Evolutionary conservation across 2,888 invertebrate species (phyloP), one percentile per base, ranked within the genome.

Genomic region (Tetragnatha montana): DNA sequence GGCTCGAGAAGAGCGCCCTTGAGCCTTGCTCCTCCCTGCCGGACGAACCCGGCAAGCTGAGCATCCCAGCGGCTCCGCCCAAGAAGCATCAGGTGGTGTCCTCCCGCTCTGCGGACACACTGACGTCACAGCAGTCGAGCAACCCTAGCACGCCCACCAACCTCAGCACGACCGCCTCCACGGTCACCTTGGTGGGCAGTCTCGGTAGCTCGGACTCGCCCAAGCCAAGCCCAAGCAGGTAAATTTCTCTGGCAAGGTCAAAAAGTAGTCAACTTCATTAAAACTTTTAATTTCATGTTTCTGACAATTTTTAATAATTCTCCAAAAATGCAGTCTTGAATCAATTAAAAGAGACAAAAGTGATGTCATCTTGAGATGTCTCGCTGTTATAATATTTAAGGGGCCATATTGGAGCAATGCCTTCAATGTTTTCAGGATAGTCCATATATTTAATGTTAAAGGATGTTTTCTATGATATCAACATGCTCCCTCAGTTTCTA

Each of bases 141-240:
- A 95, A 95, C 0, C 96, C 96, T 47, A 96, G 95, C 3, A 96
- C 96, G 0, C 96, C 96, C 0, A 96, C 96, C 74, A 96, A 96
- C 87, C 93, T 96, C 19, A 96, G 96, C 92, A 92, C 92, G 1
- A 92, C 92, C 2, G 91, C 91, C 6, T 92, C 92, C 87, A 96
- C 96, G 12, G 95, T 96, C 0, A 96, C 96, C 0, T 93, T 96
- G 78, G 95, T 96, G 0, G 96, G 96, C 3, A 94, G 94, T 7
- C 94, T 91, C 91, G 94, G 93, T 35, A 91, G 91, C 70, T 87
- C 88, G 10, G 91, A 91, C 86, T 91, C 91, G 17, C 91, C 91
- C 1, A 91, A 89, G 76, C 91, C 91, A 3, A 91, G 91, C 81
- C 92, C 92, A n/a, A 89, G 90, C 85, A 87, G 87, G 87, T 90